Evolutionary conservation across 2,113 vertebrate species (phyloP), one percentile per base, ranked within the genome.

Genomic region (Hassar affinis): DNA sequence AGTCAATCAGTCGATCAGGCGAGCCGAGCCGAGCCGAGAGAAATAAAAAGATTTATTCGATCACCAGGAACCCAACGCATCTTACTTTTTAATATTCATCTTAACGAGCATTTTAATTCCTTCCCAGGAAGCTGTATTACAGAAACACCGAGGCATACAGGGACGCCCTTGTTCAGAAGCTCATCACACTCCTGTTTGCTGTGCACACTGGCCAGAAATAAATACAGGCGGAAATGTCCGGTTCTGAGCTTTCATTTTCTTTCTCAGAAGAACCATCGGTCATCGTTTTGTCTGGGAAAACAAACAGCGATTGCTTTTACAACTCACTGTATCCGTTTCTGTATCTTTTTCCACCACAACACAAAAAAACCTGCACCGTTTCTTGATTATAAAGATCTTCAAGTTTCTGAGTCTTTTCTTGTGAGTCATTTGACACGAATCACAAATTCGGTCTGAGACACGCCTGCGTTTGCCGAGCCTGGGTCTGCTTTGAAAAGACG

Each of bases 341-440:
- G 57, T 87, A 79, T 82, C 42, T 82, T 81, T 86, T 88, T 18
- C 47, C 2, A 54, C n/a, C n/a, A n/a, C n/a, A 38, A 56, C 27
- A 1, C 15, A 17, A 51, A 75, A 75, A 75, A 52, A 54, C 25
- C 81, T 81, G 62, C 84, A 84, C 66, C 82, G 47, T 78, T 86
- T 85, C 71, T 85, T 86, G 82, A 80, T 51, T 76, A 86, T 88
- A 86, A 88, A 88, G 85, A 69, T 69, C 9, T 76, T 56, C 30
- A 56, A 77, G 18, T 6, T 35, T 56, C 72, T 75, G 66, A 68
- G 78, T 71, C 68, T 76, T 42, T 68, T n/a, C 18, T 79, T 84
- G 38, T 80, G 59, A 78, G 51, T 84, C 47, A 62, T 27, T 22
- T 59, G 38, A 64, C 56, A 54, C 42, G 25, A 38, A 17, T 9